A percentile compares a stretch with the other conserved stretches of the same genome.
Conservation (phyloP, 2,797 vertebrate species). For the Tachyglossus aculeatus region DNA sequence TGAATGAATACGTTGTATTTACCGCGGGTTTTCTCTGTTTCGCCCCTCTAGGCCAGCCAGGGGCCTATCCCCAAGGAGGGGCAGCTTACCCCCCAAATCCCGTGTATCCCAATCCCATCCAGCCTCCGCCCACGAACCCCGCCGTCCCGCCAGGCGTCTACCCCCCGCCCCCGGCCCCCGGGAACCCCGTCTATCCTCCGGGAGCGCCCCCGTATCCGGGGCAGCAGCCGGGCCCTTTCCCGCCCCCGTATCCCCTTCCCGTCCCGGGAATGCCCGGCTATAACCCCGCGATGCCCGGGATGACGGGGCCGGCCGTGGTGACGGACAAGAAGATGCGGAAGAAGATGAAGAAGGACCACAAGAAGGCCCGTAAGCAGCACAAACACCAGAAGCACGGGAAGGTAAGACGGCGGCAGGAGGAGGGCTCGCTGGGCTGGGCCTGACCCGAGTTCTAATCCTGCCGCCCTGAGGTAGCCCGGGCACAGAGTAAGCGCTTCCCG, state of each 20-base stretch:
- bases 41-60: conserved; percentile 52
- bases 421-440: neutral
- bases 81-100: conserved; percentile 36
- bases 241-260: conserved; percentile 22
- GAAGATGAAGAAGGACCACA: conserved; percentile 84
- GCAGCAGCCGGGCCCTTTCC: conserved; percentile 42
- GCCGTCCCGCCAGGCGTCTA: conserved; percentile 62
- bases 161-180: conserved; percentile 61
- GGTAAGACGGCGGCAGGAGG: conserved; percentile 65
- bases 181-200: conserved; percentile 68
- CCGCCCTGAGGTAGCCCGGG: too few relatives aligned
- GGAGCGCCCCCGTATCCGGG: conserved; percentile 44
- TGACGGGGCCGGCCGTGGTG: conserved; percentile 41
- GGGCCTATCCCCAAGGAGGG: conserved; percentile 28
- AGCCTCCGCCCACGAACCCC: conserved; percentile 65
- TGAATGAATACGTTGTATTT: too few relatives aligned
- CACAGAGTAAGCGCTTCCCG: too few relatives aligned
- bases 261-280: conserved; percentile 23
- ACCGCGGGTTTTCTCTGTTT: conserved; percentile 10
- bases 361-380: conserved; percentile 69
- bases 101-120: conserved; percentile 54
- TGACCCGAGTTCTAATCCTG: too few relatives aligned
- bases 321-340: conserved; percentile 82
- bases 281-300: conserved; percentile 66
- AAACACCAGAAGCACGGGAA: conserved; percentile 77